These are phyloP conservation scores for Chymomyza caudatula DNA, from an alignment of 2,888 invertebrate species.

Conservation along the genomic window DNA sequence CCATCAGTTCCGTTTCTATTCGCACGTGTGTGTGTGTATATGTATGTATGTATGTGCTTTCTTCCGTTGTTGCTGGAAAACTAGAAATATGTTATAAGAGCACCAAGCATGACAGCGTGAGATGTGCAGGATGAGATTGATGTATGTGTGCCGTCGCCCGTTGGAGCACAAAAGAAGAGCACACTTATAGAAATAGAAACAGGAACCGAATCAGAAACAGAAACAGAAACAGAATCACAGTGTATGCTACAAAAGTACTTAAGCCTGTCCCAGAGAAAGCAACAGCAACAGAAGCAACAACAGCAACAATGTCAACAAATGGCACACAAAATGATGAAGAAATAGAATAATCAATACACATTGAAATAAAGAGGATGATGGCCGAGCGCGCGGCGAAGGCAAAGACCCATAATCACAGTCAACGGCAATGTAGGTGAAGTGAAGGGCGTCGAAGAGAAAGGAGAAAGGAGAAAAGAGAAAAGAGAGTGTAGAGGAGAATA, in stretches of 20 bases:
- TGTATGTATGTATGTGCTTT: background rate
- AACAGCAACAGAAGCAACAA: no score
- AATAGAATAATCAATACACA: conserved; percentile 62
- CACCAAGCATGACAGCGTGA: background rate
- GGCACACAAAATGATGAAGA: conserved; percentile 33
- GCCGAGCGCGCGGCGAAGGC: background rate
- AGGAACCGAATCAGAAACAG: background rate
- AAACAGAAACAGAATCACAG: background rate
- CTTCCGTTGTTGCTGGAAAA: background rate
- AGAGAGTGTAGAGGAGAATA: background rate
- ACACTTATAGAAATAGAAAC: background rate
- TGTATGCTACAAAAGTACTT: background rate
- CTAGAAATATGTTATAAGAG: background rate
- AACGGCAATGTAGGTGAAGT: no score
- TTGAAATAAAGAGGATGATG: background rate
- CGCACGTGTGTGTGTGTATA: background rate
- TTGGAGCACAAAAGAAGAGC: background rate
- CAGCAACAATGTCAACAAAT: conserved; percentile 50
- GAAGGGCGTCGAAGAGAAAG: no score
- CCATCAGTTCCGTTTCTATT: background rate
- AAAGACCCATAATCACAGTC: background rate
- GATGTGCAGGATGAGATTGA: background rate
- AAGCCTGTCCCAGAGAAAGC: background rate
- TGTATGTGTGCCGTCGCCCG: background rate
- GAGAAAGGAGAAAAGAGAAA: background rate